Conservation (phyloP, 2,888 invertebrate genomes). For the Acronicta leporina region DNA sequence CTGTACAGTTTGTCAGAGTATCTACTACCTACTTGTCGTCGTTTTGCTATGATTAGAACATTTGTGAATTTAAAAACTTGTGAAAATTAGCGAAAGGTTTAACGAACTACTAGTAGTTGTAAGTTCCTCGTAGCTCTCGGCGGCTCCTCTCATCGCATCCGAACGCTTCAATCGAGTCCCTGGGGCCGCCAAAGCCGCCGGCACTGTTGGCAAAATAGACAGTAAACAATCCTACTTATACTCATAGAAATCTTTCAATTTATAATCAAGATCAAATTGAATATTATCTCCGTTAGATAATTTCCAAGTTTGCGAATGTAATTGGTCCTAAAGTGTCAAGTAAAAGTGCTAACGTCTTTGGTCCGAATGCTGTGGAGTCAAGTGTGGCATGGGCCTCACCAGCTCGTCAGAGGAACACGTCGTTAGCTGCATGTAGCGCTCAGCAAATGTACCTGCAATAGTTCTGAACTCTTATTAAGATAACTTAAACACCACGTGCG, state of each 20-base stretch:
- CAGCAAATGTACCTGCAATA: conserved; percentile 59
- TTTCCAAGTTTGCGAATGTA: too few relatives aligned
- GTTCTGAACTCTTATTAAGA: conserved; percentile 13
- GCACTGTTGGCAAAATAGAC: neutral
- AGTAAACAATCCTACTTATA: conserved; percentile 14
- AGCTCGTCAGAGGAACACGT: conserved; percentile 69
- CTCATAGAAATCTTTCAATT: too few relatives aligned
- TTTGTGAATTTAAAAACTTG: too few relatives aligned
- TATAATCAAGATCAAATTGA: too few relatives aligned
- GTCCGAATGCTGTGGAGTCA: conserved; percentile 51
- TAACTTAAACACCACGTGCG: too few relatives aligned
- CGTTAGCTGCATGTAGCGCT: conserved; percentile 65
- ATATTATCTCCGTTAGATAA: too few relatives aligned
- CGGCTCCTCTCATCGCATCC: conserved; percentile 56
- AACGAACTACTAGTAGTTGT: conserved; percentile 32
- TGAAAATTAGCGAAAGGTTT: neutral
- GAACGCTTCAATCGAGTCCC: conserved; percentile 41
- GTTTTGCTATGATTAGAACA: too few relatives aligned
- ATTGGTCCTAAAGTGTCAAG: too few relatives aligned
- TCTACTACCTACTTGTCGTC: too few relatives aligned
- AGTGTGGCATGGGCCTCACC: conserved; percentile 22
- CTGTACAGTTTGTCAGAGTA: too few relatives aligned
- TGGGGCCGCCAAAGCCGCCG: conserved; percentile 8
- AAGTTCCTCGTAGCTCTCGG: conserved; percentile 71
- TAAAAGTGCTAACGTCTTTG: conserved; percentile 52